Conservation (phyloP, 1,140 invertebrate species). For the Sipha flava region DNA sequence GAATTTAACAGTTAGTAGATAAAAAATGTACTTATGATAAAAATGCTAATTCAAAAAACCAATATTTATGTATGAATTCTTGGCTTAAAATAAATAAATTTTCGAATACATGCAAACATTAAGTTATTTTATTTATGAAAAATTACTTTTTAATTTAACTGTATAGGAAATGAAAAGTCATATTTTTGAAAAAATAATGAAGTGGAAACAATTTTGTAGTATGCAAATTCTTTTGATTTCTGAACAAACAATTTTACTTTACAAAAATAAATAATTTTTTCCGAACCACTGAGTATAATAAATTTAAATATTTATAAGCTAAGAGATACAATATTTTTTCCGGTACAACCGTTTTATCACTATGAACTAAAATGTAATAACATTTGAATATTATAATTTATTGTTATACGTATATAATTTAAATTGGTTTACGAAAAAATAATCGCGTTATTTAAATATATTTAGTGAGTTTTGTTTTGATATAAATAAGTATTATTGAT, state of each 20-base stretch:
- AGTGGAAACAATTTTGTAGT: background rate
- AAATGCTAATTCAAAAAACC: too few relatives aligned
- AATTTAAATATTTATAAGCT: constrained; percentile 2
- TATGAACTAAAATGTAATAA: background rate
- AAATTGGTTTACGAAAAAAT: too few relatives aligned
- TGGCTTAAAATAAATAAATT: too few relatives aligned
- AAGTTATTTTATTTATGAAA: background rate
- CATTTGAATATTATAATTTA: background rate
- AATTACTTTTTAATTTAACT: background rate
- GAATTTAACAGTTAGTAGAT: too few relatives aligned
- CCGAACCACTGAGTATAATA: background rate
- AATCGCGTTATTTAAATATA: too few relatives aligned
- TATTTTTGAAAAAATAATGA: background rate
- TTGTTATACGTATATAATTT: too few relatives aligned
- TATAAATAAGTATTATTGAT: too few relatives aligned
- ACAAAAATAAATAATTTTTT: background rate
- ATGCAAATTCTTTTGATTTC: background rate
- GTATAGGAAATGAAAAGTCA: background rate
- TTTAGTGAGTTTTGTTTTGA: too few relatives aligned
- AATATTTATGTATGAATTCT: too few relatives aligned
- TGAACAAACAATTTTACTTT: background rate
- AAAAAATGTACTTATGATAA: too few relatives aligned
- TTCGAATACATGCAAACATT: too few relatives aligned
- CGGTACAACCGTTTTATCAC: background rate
- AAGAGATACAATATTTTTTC: background rate